Percentiles rank a stretch among this genome's conserved stretches.
Conservation (phyloP, 2,113 vertebrate genomes). For the Pelecanoides urinatrix region DNA sequence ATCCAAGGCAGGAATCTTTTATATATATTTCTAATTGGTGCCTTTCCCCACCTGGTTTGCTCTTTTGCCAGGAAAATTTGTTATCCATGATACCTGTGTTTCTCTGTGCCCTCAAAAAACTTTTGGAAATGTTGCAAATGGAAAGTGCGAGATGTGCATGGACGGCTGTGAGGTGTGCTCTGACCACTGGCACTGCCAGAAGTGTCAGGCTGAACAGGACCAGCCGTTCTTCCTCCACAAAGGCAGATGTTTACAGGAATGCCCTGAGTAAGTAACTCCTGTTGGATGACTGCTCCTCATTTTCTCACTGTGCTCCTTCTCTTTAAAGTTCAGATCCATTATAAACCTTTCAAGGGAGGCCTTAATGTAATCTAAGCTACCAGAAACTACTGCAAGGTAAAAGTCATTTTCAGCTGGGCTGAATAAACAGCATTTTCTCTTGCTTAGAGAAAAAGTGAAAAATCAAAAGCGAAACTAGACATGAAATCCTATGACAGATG, state of each 20-base stretch:
- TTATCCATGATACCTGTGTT: constrained; percentile 73
- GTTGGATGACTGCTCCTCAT: not conserved
- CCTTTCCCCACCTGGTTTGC: not conserved
- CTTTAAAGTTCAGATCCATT: not conserved
- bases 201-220: constrained; percentile 67
- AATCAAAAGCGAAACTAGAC: not conserved
- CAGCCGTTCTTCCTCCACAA: constrained; percentile 74
- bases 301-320: not conserved
- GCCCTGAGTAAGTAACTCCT: constrained; percentile 76
- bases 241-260: constrained; percentile 77
- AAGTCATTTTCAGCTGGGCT: not conserved
- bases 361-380: not conserved
- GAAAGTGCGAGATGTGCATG: constrained; percentile 80
- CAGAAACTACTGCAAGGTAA: not conserved
- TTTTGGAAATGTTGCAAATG: constrained; percentile 71
- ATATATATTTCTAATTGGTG: not conserved
- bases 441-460: not conserved
- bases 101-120: constrained; percentile 76
- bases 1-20: not conserved
- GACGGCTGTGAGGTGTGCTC: constrained; percentile 79
- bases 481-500: not conserved
- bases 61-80: constrained; percentile 69
- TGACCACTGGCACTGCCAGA: constrained; percentile 62
- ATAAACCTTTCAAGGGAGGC: not conserved
- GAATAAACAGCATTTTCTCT: not conserved